These are phyloP conservation scores for Amblyjoppa proteus DNA, from an alignment of 2,888 invertebrate species.

Conservation along the genomic window DNA sequence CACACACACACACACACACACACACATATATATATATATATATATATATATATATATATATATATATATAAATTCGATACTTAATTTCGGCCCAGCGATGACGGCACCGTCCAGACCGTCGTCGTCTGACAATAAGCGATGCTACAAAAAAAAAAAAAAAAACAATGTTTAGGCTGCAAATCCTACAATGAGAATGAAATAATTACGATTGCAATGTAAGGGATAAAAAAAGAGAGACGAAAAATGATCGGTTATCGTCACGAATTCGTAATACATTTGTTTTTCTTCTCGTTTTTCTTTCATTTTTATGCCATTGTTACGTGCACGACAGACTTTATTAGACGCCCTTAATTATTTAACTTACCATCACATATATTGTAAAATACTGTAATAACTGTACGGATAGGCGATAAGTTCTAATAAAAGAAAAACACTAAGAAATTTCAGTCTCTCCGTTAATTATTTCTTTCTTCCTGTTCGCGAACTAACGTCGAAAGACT, in stretches of 20 bases:
- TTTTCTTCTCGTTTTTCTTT: neutral
- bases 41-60: slow-evolving; percentile 11
- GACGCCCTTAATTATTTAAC: slow-evolving; percentile 76
- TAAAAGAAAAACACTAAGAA: slow-evolving; percentile 75
- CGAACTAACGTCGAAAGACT: slow-evolving; percentile 1
- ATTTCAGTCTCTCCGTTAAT: neutral
- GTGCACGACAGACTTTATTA: slow-evolving; percentile 75
- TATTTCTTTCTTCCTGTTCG: neutral
- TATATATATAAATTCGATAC: slow-evolving; percentile 45
- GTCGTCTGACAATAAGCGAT: slow-evolving; percentile 80
- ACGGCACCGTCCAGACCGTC: slow-evolving; percentile 72
- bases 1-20: neutral
- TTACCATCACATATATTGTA: slow-evolving; percentile 80
- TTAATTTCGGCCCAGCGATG: slow-evolving; percentile 68
- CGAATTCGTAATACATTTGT: slow-evolving; percentile 5
- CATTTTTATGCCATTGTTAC: slow-evolving; percentile 28
- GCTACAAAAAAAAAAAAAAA: slow-evolving; percentile 59
- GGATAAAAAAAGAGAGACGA: slow-evolving; percentile 9
- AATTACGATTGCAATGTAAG: slow-evolving; percentile 31
- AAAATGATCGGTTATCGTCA: slow-evolving; percentile 25
- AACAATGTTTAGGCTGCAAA: neutral
- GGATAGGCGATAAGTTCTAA: slow-evolving; percentile 81
- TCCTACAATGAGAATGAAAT: neutral
- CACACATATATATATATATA: neutral
- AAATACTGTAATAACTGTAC: slow-evolving; percentile 82